These are phyloP conservation scores for Epistrophella euchroma DNA, from an alignment of 2,888 invertebrate genomes.

Conservation along the genomic window DNA sequence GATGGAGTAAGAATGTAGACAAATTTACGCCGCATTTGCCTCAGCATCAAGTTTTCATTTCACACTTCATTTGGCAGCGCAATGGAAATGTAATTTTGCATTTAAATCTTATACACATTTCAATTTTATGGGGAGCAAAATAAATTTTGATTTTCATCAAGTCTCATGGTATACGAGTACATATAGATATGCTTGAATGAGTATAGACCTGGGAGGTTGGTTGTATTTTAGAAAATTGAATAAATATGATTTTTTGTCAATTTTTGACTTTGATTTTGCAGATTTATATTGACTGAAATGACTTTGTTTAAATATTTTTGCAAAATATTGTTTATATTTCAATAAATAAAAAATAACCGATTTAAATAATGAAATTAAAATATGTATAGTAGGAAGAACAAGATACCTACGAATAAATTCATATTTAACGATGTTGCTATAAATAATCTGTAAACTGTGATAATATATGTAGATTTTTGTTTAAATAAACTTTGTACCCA, in stretches of 20 bases:
- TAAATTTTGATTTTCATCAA: constrained; percentile 38
- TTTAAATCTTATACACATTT: constrained; percentile 56
- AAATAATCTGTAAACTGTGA: too few species aligned
- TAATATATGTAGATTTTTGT: too few species aligned
- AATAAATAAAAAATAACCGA: not conserved
- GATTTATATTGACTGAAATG: not conserved
- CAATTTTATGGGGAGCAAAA: constrained; percentile 56
- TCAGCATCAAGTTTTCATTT: constrained; percentile 65
- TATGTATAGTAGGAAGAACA: not conserved
- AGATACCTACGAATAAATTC: not conserved
- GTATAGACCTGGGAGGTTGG: not conserved
- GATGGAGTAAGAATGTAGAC: constrained; percentile 33
- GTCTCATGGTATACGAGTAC: too few species aligned
- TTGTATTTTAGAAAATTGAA: not conserved
- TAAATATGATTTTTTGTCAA: not conserved
- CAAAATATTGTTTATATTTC: not conserved
- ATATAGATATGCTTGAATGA: too few species aligned
- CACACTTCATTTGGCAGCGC: constrained; percentile 53
- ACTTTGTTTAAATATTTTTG: not conserved
- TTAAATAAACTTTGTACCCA: too few species aligned
- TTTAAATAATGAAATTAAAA: not conserved
- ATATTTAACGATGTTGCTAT: too few species aligned
- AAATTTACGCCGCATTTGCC: constrained; percentile 61
- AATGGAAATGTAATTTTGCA: constrained; percentile 59
- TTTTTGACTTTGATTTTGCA: not conserved